Evolutionary conservation across 2,113 vertebrate genomes (phyloP), one percentile per base, ranked within the genome.

Genomic region (Pampusana beccarii): DNA sequence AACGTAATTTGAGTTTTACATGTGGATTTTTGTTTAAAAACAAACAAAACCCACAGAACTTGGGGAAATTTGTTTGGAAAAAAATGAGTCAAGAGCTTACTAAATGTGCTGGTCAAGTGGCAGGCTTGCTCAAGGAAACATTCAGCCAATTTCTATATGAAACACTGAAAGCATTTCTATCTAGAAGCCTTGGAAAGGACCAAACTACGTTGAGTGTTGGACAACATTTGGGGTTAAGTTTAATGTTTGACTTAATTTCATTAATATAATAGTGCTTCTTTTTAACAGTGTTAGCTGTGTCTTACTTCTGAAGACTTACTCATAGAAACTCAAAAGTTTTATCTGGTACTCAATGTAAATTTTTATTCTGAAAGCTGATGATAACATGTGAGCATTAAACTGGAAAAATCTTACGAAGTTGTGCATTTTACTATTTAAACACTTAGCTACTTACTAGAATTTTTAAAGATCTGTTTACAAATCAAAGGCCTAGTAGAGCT

Each of bases 341-440:
- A 54, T 62, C 40, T 65, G 10, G 16, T 91, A 74, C 18, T 58
- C 26, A 62, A 21, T 42, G 20, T 29, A 57, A 58, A 7, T 64
- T 64, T 56, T 56, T 80, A 16, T 80, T 80, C 28, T 66, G 11
- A 44, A 77, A 26, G 11, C 26, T 34, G 20, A 14, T 46, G 2
- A 28, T 77, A 62, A 29, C 28, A 21, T 2, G 23, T 2, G 31
- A 74, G 16, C 33, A 23, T 79, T 66, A 67, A 83, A 79, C 46
- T 44, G 33, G 25, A 44, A 64, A 29, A 34, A 28, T 33, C 60
- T 83, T 50, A 24, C 0, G 0, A 50, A 56, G 11, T n/a, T 51
- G 10, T 51, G 33, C 8, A 34, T 73, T 64, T 57, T 25, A 24
- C 34, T 62, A 17, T 79, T 87, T 42, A 56, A 69, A 70, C 12